A percentile compares a stretch with the other conserved stretches of the same genome.
These are phyloP conservation scores for Collichthys lucidus DNA, from an alignment of 2,113 vertebrate genomes.

Conservation along the genomic window DNA sequence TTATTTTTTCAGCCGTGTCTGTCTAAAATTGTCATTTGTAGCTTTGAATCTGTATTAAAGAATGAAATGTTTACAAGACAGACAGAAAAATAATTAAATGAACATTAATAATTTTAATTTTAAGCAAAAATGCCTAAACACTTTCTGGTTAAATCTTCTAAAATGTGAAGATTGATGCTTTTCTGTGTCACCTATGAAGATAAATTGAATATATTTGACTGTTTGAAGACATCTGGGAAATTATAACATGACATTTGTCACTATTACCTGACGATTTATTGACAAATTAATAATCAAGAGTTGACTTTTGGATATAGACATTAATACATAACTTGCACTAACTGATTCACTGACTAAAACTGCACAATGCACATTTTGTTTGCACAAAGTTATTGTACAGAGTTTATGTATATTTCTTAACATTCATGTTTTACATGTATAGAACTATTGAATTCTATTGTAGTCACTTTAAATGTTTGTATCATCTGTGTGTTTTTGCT, in stretches of 20 bases:
- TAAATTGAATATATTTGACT: slow-evolving; percentile 15
- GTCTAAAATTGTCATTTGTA: not conserved
- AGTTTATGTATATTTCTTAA: too few species aligned
- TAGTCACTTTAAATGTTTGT: too few species aligned
- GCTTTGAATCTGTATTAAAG: not conserved
- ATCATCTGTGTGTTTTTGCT: too few species aligned
- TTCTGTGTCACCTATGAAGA: not conserved
- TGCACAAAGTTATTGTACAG: too few species aligned
- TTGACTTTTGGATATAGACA: too few species aligned
- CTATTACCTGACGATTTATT: not conserved
- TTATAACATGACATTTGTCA: not conserved
- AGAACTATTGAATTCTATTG: too few species aligned
- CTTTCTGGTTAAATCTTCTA: not conserved
- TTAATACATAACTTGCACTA: too few species aligned
- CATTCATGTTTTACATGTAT: too few species aligned
- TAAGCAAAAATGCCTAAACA: not conserved
- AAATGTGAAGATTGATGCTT: not conserved
- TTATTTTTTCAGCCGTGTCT: not conserved
- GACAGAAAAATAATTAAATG: not conserved
- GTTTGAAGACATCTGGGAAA: not conserved
- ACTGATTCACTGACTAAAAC: too few species aligned
- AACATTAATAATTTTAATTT: not conserved
- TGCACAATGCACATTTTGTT: too few species aligned
- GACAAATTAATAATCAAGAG: not conserved
- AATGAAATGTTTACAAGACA: too few species aligned